Conservation (phyloP, 2,888 invertebrate genomes). For the Drosophila sordidapex region DNA sequence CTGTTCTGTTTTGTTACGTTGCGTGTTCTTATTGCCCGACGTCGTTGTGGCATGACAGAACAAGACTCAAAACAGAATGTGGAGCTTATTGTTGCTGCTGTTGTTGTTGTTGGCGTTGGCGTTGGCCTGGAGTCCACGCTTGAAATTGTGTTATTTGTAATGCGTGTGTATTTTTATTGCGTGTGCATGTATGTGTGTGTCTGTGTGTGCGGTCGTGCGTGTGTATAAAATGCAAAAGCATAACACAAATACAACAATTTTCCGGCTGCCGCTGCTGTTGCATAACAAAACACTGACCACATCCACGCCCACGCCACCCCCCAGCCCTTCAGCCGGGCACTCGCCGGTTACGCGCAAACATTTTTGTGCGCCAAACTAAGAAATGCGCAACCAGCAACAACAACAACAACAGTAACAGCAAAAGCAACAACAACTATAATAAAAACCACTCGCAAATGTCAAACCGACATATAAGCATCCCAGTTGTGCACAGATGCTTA, state of each 20-base stretch:
- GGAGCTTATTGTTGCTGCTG: slow-evolving; percentile 13
- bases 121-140: slow-evolving; percentile 39
- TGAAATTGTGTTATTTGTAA: slow-evolving; percentile 51
- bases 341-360: slow-evolving; percentile 44
- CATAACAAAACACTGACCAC: slow-evolving; percentile 51
- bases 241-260: slow-evolving; percentile 52
- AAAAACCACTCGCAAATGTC: slow-evolving; percentile 39
- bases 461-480: slow-evolving; percentile 46
- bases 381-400: slow-evolving; percentile 34
- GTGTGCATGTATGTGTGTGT: slow-evolving; percentile 4
- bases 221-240: slow-evolving; percentile 61
- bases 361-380: slow-evolving; percentile 44
- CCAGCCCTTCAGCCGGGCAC: slow-evolving; percentile 1
- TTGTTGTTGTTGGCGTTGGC: slow-evolving; percentile 10
- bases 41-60: slow-evolving; percentile 38
- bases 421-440: slow-evolving; percentile 13
- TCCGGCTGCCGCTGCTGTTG: slow-evolving; percentile 31
- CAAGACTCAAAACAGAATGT: slow-evolving; percentile 51
- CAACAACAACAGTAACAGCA: slow-evolving; percentile 14
- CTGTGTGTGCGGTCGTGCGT: slow-evolving; percentile 34
- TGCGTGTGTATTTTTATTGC: slow-evolving; percentile 23
- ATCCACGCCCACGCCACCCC: slow-evolving; percentile 28
- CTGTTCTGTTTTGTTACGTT: slow-evolving; percentile 39
- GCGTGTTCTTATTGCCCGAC: slow-evolving; percentile 70
- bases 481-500: slow-evolving; percentile 38